phyloP scores from a whole-genome alignment of 2,888 invertebrate species.

The Lypha dubia region DNA sequence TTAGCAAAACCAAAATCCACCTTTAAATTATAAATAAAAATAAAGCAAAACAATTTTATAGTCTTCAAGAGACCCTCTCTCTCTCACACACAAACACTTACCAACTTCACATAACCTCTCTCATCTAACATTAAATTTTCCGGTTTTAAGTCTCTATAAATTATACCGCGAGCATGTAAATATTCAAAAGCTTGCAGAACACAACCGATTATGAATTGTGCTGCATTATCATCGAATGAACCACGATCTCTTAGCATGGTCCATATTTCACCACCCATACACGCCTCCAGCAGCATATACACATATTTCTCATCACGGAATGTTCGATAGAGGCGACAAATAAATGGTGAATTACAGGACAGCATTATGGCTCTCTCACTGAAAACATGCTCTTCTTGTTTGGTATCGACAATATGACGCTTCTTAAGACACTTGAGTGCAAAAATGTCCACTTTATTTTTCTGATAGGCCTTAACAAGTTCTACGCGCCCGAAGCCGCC shows the following conservation, averaged over 20 bases:
- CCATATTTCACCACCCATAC: conserved; percentile 97
- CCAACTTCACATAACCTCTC: conserved; percentile 94
- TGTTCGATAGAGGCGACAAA: conserved; percentile 91
- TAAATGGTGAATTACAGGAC: conserved; percentile 85
- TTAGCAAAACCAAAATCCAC: conserved; percentile 98
- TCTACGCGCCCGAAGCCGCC: conserved; percentile 97
- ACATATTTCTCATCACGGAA: conserved; percentile 95
- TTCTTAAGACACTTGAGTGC: conserved; percentile 96
- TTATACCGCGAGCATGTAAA: conserved; percentile 92
- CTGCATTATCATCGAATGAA: conserved; percentile 91
- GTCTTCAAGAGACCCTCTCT: too few species aligned
- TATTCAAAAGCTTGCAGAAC: conserved; percentile 96
- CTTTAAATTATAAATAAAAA: conserved; percentile 79
- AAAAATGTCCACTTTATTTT: conserved; percentile 85
- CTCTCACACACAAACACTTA: conserved; percentile 82
- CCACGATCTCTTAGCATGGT: conserved; percentile 94
- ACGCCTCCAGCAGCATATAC: conserved; percentile 97
- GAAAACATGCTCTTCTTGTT: conserved; percentile 94
- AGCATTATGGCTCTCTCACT: conserved; percentile 94
- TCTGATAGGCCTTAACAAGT: conserved; percentile 86
- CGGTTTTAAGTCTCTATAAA: conserved; percentile 96
- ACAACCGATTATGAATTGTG: conserved; percentile 95
- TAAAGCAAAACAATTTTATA: too few species aligned
- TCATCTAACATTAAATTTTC: conserved; percentile 95
- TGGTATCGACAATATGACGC: conserved; percentile 93